A percentile compares a stretch with the other conserved stretches of the same genome.
phyloP scores from a whole-genome alignment of 2,113 vertebrate genomes.

The Cairina moschata region DNA sequence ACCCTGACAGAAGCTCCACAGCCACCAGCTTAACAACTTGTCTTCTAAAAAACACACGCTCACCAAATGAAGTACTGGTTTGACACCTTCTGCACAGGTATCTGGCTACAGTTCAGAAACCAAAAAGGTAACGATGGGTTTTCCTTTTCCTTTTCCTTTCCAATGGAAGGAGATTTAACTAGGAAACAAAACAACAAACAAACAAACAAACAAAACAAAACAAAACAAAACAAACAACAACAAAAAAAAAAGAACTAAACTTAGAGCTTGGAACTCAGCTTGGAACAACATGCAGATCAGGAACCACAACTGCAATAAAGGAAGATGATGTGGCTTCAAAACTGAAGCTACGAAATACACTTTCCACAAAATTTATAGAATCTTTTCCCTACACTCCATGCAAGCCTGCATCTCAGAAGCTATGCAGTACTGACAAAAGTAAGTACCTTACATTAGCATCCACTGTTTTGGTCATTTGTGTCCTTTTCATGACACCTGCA shows the following conservation, averaged over 20 bases:
- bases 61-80: not conserved
- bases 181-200: not conserved
- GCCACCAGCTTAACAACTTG: not conserved
- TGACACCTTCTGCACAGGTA: not conserved
- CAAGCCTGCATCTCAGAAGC: not conserved
- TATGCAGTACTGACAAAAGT: not conserved
- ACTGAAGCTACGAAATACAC: not conserved
- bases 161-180: not conserved
- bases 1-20: not conserved
- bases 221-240: not conserved
- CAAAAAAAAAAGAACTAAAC: not conserved
- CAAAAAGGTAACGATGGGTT: not conserved
- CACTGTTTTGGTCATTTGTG: not conserved
- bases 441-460: not conserved
- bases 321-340: not conserved
- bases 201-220: no score
- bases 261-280: not conserved
- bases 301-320: not conserved
- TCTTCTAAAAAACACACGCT: not conserved
- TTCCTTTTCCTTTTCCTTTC: not conserved
- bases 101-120: not conserved
- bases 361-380: not conserved
- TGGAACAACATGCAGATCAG: not conserved
- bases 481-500: not conserved
- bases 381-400: not conserved